Evolutionary conservation across 2,888 invertebrate species (phyloP), one percentile per base, ranked within the genome.

Genomic region (Trimorus sp.): DNA sequence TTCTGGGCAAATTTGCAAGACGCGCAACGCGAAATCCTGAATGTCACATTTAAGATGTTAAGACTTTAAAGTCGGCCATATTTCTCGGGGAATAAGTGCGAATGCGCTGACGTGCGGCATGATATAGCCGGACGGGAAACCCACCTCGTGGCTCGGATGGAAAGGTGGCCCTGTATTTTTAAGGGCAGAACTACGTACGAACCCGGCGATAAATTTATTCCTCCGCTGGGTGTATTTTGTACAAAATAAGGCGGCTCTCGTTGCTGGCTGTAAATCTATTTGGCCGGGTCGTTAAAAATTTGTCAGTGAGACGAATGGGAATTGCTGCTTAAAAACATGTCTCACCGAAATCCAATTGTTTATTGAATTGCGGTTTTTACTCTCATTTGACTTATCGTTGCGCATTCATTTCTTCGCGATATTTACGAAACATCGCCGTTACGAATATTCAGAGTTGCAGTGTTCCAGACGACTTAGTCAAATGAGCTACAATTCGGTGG

Each of bases 191-290:
- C 15, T 48, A 49, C 42, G 68, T 68, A 75, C 75, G 66, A 78
- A 62, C 16, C 45, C 63, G 14, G 70, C 82, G 82, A 82, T 82
- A 82, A 79, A 82, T 82, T 82, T 71, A 82, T 71, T 66, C 75
- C 75, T 73, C 74, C 82, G 56, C 56, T 75, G 70, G 75, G 79
- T 79, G 74, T 75, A 71, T 82, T 82, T 82, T 79, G 82, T 79
- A 73, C 79, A 68, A 79, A 73, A 79, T 79, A 73, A 79, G 79
- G 66, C 78, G 60, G 66, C 65, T 59, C 66, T 48, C 73, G 66
- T 36, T 73, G 68, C 53, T 42, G 37, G 65, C 68, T 54, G 79
- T 79, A 79, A 79, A 79, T 79, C 79, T 68, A 68, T 73, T 73
- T 56, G 73, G 12, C 53, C 56, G 42, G 49, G 68, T 79, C 68